These are phyloP conservation scores for Lasioglossum vierecki DNA, from an alignment of 2,888 invertebrate genomes.

Conservation along the genomic window DNA sequence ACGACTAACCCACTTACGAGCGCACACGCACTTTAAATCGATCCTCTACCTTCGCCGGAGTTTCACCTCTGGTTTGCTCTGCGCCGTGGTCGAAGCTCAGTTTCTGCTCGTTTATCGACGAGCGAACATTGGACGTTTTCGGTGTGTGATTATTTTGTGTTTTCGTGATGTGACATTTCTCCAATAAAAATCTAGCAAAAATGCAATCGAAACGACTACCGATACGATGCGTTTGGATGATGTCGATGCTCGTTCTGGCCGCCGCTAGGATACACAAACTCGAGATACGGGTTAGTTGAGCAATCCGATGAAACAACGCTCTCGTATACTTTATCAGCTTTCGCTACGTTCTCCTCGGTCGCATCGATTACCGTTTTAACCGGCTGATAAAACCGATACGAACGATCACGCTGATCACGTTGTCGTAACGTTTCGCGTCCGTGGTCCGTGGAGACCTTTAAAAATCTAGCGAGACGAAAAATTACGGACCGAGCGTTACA, in stretches of 20 bases:
- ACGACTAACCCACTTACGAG: background rate
- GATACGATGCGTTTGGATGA: conserved; percentile 61
- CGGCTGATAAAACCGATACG: background rate
- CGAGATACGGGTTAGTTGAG: conserved; percentile 86
- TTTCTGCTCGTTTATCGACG: conserved; percentile 73
- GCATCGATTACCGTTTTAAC: conserved; percentile 7
- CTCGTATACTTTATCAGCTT: conserved; percentile 24
- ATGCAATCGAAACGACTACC: conserved; percentile 66
- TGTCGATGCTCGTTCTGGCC: conserved; percentile 67
- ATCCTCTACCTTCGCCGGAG: background rate
- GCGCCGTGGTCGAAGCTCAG: conserved; percentile 53
- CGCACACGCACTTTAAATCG: background rate
- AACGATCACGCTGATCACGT: background rate
- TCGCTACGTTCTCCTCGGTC: background rate
- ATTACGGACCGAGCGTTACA: background rate
- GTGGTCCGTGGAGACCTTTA: background rate
- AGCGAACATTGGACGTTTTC: conserved; percentile 40
- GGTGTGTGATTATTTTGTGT: conserved; percentile 39
- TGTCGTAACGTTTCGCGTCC: background rate
- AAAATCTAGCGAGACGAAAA: background rate
- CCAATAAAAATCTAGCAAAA: conserved; percentile 45
- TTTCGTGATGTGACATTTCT: conserved; percentile 70
- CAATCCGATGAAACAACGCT: conserved; percentile 18
- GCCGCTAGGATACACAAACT: conserved; percentile 86
- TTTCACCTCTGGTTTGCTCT: background rate